Conservation (phyloP, 1,140 invertebrate species). For the Yoshiicerus persimilis region DNA sequence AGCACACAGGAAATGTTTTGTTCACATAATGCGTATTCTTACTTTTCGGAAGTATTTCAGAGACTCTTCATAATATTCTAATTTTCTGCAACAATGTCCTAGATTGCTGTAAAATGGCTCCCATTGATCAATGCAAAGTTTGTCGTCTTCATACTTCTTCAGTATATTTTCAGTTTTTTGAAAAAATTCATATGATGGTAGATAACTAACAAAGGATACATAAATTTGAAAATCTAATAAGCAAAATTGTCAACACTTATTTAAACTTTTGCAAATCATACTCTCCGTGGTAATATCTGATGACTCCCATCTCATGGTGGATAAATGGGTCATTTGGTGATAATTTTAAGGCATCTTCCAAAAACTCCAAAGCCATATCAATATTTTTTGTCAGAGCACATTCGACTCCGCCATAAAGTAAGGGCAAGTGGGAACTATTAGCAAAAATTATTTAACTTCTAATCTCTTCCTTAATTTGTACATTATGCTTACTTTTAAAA, state of each 20-base stretch:
- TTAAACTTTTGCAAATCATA: slow-evolving; percentile 55
- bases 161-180: not conserved
- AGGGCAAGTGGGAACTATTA: slow-evolving; percentile 76
- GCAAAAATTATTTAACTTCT: too few relatives aligned
- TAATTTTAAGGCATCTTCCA: slow-evolving; percentile 76
- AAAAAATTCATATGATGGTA: not conserved
- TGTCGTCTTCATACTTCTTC: slow-evolving; percentile 58
- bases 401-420: slow-evolving; percentile 92
- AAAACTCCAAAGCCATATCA: slow-evolving; percentile 88
- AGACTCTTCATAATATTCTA: slow-evolving; percentile 78
- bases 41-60: slow-evolving; percentile 81
- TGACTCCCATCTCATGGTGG: slow-evolving; percentile 91
- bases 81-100: slow-evolving; percentile 82
- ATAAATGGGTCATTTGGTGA: slow-evolving; percentile 90
- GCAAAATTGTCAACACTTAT: too few relatives aligned
- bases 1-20: too few relatives aligned
- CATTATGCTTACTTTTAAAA: too few relatives aligned
- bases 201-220: not conserved
- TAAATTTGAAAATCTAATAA: not conserved
- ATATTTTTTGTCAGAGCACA: slow-evolving; percentile 92
- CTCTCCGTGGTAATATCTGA: slow-evolving; percentile 83
- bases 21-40: slow-evolving; percentile 26
- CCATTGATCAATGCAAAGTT: slow-evolving; percentile 71
- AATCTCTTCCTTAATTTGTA: too few relatives aligned
- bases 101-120: slow-evolving; percentile 92